Evolutionary conservation across 1,140 invertebrate species (phyloP).

Genomic region (Scaptomyza graminum): DNA sequence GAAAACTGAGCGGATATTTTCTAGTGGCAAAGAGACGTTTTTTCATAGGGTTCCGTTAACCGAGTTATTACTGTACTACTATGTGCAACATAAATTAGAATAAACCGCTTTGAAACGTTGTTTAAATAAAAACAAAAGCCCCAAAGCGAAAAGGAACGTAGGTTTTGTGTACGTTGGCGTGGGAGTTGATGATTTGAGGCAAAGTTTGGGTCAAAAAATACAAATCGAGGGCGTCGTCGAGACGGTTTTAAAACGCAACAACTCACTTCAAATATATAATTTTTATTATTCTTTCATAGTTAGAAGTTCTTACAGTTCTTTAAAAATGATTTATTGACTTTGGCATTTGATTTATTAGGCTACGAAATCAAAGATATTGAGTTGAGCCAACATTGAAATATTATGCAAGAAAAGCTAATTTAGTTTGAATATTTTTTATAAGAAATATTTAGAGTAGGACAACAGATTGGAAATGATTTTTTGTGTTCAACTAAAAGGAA

Average conservation of each 20-base stretch:
- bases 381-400: conserved; percentile 4
- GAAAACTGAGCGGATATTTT: too few species aligned
- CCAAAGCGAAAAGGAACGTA: conserved; percentile 25
- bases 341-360: not conserved
- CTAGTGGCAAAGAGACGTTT: too few species aligned
- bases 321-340: conserved; percentile 40
- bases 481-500: too few species aligned
- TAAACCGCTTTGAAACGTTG: conserved; percentile 52
- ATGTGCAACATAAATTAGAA: conserved; percentile 76
- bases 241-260: conserved; percentile 17
- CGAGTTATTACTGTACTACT: too few species aligned
- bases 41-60: too few species aligned
- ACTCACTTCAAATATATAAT: not conserved
- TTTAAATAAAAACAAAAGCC: conserved; percentile 29
- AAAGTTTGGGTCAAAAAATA: conserved; percentile 33
- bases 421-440: too few species aligned
- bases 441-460: too few species aligned
- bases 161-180: conserved; percentile 25
- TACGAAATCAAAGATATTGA: conserved; percentile 6
- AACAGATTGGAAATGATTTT: too few species aligned
- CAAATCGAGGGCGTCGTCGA: conserved; percentile 29
- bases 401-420: too few species aligned
- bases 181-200: conserved; percentile 46
- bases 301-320: conserved; percentile 18
- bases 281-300: conserved; percentile 3